phyloP scores from a whole-genome alignment of 2,113 vertebrate species.

The Pelecanoides urinatrix region DNA sequence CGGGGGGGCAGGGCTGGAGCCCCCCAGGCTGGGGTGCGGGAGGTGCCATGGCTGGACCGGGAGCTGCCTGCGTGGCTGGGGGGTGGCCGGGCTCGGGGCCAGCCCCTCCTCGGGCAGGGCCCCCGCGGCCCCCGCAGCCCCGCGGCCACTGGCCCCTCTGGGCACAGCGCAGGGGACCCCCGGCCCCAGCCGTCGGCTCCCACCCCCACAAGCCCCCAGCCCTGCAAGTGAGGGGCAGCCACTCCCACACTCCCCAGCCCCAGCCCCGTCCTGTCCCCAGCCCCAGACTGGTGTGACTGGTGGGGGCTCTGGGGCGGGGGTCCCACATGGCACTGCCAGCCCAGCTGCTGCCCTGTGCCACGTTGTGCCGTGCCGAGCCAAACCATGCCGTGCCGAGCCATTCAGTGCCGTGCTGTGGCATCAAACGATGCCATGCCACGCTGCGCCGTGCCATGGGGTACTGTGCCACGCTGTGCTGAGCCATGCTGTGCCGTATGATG shows the following conservation, averaged over 20 bases:
- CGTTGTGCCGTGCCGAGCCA: accelerated
- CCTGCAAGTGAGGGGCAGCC: accelerated
- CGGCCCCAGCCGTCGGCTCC: not conserved
- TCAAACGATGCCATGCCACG: no score
- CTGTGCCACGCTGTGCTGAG: no score
- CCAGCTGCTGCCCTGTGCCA: not conserved
- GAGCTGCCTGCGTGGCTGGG: not conserved
- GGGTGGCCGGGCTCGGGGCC: not conserved
- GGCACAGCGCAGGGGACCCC: not conserved
- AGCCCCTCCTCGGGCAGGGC: not conserved
- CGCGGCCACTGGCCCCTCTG: accelerated
- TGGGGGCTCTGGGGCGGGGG: no score
- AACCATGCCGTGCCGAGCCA: no score
- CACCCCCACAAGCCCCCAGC: not conserved
- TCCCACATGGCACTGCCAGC: not conserved
- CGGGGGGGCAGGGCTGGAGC: not conserved
- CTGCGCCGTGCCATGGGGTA: no score
- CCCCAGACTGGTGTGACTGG: not conserved
- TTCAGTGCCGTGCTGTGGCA: not conserved
- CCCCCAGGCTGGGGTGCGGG: no score
- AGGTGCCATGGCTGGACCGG: accelerated
- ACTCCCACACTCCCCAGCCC: not conserved
- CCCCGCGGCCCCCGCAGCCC: not conserved
- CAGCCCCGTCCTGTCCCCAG: accelerated
- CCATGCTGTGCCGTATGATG: no score